phyloP scores from a whole-genome alignment of 2,797 vertebrate species.

The Echeneis naucrates region DNA sequence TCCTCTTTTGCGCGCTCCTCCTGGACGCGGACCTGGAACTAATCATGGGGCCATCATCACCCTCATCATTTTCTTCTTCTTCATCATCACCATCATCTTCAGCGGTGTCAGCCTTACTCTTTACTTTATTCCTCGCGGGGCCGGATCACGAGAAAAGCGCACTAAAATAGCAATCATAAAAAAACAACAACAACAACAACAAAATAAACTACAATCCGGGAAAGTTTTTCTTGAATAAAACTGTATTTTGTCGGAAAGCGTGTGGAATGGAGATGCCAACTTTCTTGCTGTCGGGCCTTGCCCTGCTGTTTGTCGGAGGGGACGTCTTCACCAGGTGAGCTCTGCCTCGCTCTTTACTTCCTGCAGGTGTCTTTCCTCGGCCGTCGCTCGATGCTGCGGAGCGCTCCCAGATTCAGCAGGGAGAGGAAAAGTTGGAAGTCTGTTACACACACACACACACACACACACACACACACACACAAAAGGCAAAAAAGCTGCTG shows the following conservation, averaged over 20 bases:
- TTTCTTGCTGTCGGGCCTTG: slow-evolving; percentile 84
- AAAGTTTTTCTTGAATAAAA: slow-evolving; percentile 58
- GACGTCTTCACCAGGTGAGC: slow-evolving; percentile 91
- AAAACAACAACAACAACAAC: too few relatives aligned
- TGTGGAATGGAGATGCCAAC: slow-evolving; percentile 86
- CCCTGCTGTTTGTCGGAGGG: slow-evolving; percentile 85
- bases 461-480: too few relatives aligned
- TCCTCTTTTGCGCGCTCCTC: slow-evolving; percentile 49
- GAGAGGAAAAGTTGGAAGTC: slow-evolving; percentile 27
- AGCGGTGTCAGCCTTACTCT: slow-evolving; percentile 56
- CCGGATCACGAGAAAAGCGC: slow-evolving; percentile 70
- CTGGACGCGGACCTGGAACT: slow-evolving; percentile 41
- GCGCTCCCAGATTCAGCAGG: not conserved
- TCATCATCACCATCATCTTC: slow-evolving; percentile 39
- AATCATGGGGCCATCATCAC: slow-evolving; percentile 73
- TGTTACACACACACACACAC: too few relatives aligned
- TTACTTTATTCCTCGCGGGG: slow-evolving; percentile 66
- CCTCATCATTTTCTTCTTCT: not conserved
- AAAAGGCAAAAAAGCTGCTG: not conserved
- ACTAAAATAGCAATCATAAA: too few relatives aligned
- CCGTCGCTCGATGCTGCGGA: too few relatives aligned
- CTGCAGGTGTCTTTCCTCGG: slow-evolving; percentile 17
- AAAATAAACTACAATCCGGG: slow-evolving; percentile 59
- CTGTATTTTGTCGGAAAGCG: slow-evolving; percentile 25
- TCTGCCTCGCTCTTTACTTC: slow-evolving; percentile 1